Evolutionary conservation across 2,113 vertebrate genomes (phyloP), one percentile per base, ranked within the genome.

Genomic region (Phylloscopus whistleri): DNA sequence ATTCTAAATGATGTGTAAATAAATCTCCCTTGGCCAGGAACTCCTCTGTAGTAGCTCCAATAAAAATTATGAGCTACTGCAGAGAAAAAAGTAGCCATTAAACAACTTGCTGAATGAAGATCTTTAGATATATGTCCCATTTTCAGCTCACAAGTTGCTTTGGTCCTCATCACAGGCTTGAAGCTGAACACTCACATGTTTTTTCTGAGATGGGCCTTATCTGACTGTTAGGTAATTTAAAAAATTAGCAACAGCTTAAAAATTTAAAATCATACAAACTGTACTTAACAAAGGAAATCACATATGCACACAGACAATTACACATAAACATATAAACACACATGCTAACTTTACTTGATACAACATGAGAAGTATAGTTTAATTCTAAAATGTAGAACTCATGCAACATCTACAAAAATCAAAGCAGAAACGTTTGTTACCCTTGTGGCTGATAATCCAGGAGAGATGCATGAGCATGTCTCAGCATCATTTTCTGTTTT

Each of bases 401-500:
- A 15, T 56, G 8, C 55, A 90, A 73, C 5, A 28, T 14, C 63
- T 90, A 70, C 52, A 82, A 91, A 96, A 91, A 72, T 41, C 56
- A 93, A 84, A 83, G 30, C 39, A 93, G 58, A 92, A 88, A 83
- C 39, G 20, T 84, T 60, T 62, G 39, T 39, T 51, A 92, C 87
- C 37, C 10, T 35, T 41, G 5, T 46, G 17, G 44, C 12, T 73
- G 62, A 72, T 79, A 95, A 84, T 83, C 49, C 79, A 89, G 49
- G 12, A 68, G 48, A 95, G 62, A 84, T 51, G 35, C 37, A 78
- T 56, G 10, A 93, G 55, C 12, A 28, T 46, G 93, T 82, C 74
- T 93, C 78, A 92, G 90, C 62, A 93, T 52, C 39, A 91, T 51
- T 88, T 94, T 93, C 91, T 84, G 58, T 13, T 19, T 78, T 75